Evolutionary conservation across 1,140 invertebrate genomes (phyloP).

Genomic region (Papilio polytes): DNA sequence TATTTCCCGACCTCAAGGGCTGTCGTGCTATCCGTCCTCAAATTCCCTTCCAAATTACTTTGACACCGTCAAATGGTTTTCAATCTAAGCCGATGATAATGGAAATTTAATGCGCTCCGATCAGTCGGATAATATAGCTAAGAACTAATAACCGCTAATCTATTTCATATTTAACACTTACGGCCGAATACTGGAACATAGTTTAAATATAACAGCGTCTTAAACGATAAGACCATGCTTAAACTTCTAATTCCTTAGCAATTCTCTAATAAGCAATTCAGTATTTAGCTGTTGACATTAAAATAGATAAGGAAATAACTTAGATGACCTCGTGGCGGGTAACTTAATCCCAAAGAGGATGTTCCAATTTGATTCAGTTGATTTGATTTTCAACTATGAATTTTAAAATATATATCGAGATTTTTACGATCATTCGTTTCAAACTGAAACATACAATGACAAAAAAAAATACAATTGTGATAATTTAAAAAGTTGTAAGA

Average conservation of each 20-base stretch:
- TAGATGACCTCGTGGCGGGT: neutral
- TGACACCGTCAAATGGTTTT: constrained; percentile 50
- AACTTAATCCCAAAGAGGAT: neutral
- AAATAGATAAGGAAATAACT: neutral
- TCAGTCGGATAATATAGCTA: neutral
- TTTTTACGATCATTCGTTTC: no score
- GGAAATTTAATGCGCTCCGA: constrained; percentile 59
- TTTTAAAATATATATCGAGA: no score
- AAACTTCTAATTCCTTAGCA: no score
- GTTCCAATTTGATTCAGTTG: neutral
- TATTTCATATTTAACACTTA: neutral
- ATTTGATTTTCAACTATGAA: no score
- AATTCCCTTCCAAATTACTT: constrained; percentile 42
- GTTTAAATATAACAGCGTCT: no score
- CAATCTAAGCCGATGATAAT: constrained; percentile 53
- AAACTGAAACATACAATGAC: no score
- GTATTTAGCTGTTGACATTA: neutral
- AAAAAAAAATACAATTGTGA: no score
- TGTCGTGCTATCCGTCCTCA: constrained; percentile 45
- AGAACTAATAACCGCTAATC: neutral
- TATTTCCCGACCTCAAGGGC: constrained; percentile 32
- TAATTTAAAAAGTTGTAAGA: no score
- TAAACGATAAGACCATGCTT: no score
- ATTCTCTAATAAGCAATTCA: no score
- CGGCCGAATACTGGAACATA: no score